phyloP scores from a whole-genome alignment of 2,113 vertebrate species.

The Heloderma charlesbogerti region DNA sequence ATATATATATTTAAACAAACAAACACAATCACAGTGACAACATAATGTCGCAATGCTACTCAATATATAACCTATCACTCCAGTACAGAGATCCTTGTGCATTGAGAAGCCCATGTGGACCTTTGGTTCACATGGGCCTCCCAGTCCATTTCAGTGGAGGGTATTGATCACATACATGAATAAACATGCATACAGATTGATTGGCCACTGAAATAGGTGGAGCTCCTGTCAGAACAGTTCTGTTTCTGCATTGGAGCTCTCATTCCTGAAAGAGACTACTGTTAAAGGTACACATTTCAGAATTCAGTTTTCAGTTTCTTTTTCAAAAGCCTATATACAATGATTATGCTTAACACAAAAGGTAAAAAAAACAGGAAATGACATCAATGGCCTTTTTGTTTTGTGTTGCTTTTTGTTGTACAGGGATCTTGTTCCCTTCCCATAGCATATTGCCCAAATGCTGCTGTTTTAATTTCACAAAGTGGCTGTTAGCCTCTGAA shows the following conservation, averaged over 20 bases:
- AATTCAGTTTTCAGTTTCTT: constrained; percentile 10
- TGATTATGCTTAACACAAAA: constrained; percentile 38
- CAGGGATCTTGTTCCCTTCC: constrained; percentile 40
- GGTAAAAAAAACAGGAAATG: constrained; percentile 65
- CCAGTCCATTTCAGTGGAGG: not conserved
- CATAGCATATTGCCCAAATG: constrained; percentile 33
- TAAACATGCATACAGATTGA: not conserved
- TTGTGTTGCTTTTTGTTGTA: constrained; percentile 3
- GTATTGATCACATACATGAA: not conserved
- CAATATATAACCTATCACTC: constrained; percentile 29
- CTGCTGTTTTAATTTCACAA: constrained; percentile 55
- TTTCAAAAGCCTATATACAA: constrained; percentile 11
- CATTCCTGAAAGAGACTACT: not conserved
- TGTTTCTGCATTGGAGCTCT: not conserved
- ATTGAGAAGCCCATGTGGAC: not conserved
- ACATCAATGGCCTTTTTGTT: constrained; percentile 50
- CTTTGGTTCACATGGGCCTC: not conserved
- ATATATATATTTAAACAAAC: constrained; percentile 37
- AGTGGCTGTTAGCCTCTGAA: constrained; percentile 34
- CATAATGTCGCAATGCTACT: constrained; percentile 41
- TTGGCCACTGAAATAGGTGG: not conserved
- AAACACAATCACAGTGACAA: constrained; percentile 54
- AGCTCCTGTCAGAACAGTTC: not conserved
- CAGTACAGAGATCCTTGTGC: not conserved
- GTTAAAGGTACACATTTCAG: constrained; percentile 24